Evolutionary conservation across 2,888 invertebrate genomes (phyloP).

Genomic region (Cryptocheilus praepositus): DNA sequence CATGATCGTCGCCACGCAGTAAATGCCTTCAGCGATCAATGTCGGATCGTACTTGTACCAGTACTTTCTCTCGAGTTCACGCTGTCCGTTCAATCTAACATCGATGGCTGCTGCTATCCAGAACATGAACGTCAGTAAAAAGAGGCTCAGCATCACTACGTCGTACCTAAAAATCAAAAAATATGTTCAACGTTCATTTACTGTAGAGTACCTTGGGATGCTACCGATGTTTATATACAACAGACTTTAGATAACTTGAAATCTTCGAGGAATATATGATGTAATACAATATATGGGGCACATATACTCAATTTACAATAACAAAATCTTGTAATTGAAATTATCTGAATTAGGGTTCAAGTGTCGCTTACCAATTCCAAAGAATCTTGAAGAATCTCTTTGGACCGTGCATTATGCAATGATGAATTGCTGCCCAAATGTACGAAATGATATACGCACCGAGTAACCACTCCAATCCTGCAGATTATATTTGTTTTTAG

Average conservation of each 20-base stretch:
- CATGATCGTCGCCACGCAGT: constrained; percentile 81
- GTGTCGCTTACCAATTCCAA: constrained; percentile 78
- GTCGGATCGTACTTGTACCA: constrained; percentile 82
- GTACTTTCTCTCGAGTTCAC: constrained; percentile 79
- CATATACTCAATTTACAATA: no score
- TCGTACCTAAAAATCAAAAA: constrained; percentile 73
- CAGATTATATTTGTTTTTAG: neutral
- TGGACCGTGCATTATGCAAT: constrained; percentile 78
- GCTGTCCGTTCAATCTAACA: constrained; percentile 74
- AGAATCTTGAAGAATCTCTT: constrained; percentile 77
- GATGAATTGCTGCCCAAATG: constrained; percentile 77
- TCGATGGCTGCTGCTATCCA: constrained; percentile 80
- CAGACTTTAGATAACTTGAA: no score
- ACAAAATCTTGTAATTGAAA: no score
- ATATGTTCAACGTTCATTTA: no score
- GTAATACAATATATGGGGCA: no score
- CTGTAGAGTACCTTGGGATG: no score
- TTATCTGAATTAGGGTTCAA: neutral
- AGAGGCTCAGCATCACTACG: constrained; percentile 78
- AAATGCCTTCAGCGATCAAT: constrained; percentile 81
- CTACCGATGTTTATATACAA: no score
- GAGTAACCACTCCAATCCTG: constrained; percentile 68
- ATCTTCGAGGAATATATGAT: no score
- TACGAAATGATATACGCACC: constrained; percentile 78
- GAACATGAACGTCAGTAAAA: constrained; percentile 79